Conservation (phyloP, 1,140 invertebrate genomes). For the Gonioctena quinquepunctata region DNA sequence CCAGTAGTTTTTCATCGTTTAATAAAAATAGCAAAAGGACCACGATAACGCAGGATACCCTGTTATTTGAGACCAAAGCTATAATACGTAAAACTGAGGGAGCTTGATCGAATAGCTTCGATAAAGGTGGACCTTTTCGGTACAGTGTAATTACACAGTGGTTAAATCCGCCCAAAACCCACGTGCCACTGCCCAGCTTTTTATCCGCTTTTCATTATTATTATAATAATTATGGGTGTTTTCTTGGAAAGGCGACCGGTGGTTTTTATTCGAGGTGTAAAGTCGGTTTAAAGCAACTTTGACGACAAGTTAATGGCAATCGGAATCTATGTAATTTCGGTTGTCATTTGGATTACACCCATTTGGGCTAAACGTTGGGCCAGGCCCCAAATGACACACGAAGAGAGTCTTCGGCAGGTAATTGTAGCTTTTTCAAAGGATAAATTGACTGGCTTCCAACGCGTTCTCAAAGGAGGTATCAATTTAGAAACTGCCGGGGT, state of each 20-base stretch:
- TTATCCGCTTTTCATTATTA: conserved; percentile 47
- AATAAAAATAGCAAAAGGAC: not conserved
- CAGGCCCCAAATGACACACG: conserved; percentile 8
- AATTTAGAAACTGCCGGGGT: not conserved
- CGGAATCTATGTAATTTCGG: conserved; percentile 34
- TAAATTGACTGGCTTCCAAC: not conserved
- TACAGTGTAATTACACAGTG: conserved; percentile 51
- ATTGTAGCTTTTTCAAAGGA: not conserved
- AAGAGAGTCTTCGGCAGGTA: not conserved
- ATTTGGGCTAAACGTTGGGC: conserved; percentile 4
- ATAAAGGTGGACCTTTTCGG: conserved; percentile 39
- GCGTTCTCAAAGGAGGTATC: not conserved
- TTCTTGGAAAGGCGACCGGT: conserved; percentile 21
- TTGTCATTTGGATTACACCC: conserved; percentile 36
- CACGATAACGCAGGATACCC: conserved; percentile 22
- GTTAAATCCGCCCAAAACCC: conserved; percentile 42
- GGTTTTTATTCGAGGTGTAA: conserved; percentile 36
- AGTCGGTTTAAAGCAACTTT: conserved; percentile 21
- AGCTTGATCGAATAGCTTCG: conserved; percentile 42
- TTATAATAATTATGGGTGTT: conserved; percentile 51
- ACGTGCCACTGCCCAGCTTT: conserved; percentile 47
- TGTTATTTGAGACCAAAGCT: conserved; percentile 33
- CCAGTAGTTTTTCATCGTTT: conserved; percentile 2
- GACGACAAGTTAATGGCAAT: conserved; percentile 39
- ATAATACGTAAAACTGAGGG: conserved; percentile 38